phyloP scores from a whole-genome alignment of 2,113 vertebrate genomes.

The Melanostigma gelatinosum region DNA sequence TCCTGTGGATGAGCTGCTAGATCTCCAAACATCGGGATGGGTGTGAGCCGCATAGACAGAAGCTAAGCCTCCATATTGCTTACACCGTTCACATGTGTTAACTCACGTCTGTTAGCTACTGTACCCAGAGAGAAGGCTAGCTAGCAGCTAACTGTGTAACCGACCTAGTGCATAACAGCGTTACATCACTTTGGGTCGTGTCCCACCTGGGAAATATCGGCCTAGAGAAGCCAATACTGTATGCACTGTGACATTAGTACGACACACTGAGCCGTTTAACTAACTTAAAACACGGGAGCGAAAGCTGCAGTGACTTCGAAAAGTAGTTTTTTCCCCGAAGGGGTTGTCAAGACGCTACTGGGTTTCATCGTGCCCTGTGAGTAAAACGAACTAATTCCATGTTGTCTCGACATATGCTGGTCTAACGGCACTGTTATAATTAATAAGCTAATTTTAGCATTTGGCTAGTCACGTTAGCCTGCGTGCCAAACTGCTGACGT shows the following conservation, averaged over 20 bases:
- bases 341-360: conserved; percentile 50
- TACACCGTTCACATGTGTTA: background rate
- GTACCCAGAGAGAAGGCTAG: conserved; percentile 24
- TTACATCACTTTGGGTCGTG: conserved; percentile 72
- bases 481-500: background rate
- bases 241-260: conserved; percentile 18
- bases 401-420: background rate
- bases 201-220: conserved; percentile 56
- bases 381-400: conserved; percentile 34
- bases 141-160: conserved; percentile 22
- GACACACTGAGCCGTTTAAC: conserved; percentile 28
- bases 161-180: conserved; percentile 68
- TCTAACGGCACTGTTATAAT: background rate
- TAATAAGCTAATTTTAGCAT: background rate
- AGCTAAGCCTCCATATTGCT: conserved; percentile 35
- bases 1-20: background rate
- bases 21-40: conserved; percentile 55
- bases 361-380: conserved; percentile 66
- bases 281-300: background rate
- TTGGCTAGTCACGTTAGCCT: background rate
- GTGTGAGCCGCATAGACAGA: fast-evolving
- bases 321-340: conserved; percentile 7
- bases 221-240: background rate
- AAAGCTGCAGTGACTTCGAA: conserved; percentile 50
- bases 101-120: background rate